These are phyloP conservation scores for Microlaimidae sp. DNA, from an alignment of 2,888 invertebrate genomes.

Conservation along the genomic window DNA sequence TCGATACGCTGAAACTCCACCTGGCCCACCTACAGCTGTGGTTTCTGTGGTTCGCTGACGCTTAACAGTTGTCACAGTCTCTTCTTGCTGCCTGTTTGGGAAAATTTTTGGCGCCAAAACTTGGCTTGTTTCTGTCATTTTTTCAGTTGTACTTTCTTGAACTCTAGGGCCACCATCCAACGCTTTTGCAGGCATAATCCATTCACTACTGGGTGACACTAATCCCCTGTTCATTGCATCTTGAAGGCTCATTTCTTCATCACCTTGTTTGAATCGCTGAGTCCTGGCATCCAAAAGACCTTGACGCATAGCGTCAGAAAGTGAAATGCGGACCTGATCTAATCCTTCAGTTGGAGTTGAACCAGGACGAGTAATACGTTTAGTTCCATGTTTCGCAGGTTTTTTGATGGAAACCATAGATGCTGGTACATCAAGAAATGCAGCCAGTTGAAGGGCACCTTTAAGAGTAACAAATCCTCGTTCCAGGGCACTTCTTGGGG, in stretches of 20 bases:
- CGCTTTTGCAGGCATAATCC: conserved; percentile 31
- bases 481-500: conserved; percentile 61
- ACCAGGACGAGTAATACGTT: conserved; percentile 57
- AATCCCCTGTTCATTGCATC: conserved; percentile 36
- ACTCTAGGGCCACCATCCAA: conserved; percentile 31
- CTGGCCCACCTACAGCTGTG: conserved; percentile 28
- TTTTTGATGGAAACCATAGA: conserved; percentile 39
- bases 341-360: conserved; percentile 22
- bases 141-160: conserved; percentile 33
- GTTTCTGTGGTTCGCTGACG: conserved; percentile 32
- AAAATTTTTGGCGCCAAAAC: conserved; percentile 31
- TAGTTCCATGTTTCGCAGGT: conserved; percentile 67
- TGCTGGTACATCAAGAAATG: conserved; percentile 55
- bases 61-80: conserved; percentile 34
- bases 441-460: conserved; percentile 66
- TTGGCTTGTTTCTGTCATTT: conserved; percentile 33
- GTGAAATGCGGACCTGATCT: conserved; percentile 49
- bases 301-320: conserved; percentile 56
- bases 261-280: conserved; percentile 38
- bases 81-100: conserved; percentile 30
- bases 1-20: conserved; percentile 29
- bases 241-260: conserved; percentile 44
- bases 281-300: conserved; percentile 53
- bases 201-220: conserved; percentile 32
- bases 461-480: conserved; percentile 65